Conservation (phyloP, 2,888 invertebrate genomes). For the Erpobdella octoculata region DNA sequence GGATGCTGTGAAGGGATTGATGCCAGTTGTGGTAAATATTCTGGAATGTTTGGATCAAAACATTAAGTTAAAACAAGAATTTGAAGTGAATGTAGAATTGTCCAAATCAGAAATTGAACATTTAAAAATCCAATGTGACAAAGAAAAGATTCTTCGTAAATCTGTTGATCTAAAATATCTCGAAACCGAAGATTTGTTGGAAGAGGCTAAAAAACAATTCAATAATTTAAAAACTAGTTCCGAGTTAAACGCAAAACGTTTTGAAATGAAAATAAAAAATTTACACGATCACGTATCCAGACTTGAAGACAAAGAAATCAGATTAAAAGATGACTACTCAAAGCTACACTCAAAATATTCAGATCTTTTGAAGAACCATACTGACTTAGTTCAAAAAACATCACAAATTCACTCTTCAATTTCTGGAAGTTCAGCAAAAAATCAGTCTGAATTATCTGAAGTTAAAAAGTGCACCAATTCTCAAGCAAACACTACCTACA, state of each 20-base stretch:
- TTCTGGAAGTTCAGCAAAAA: neutral
- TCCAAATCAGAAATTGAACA: constrained; percentile 16
- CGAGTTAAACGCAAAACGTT: neutral
- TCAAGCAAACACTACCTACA: neutral
- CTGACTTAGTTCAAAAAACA: constrained; percentile 9
- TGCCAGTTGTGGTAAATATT: constrained; percentile 18
- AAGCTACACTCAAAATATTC: constrained; percentile 14
- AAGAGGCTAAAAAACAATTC: constrained; percentile 16
- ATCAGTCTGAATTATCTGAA: neutral
- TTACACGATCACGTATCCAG: constrained; percentile 4
- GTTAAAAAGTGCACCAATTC: neutral
- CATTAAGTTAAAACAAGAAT: neutral
- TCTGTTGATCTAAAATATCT: constrained; percentile 12
- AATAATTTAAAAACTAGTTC: constrained; percentile 18
- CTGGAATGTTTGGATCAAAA: constrained; percentile 16
- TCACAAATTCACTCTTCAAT: neutral
- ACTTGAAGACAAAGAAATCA: constrained; percentile 10
- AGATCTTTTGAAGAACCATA: constrained; percentile 6
- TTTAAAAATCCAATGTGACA: constrained; percentile 18
- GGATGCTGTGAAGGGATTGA: constrained; percentile 10
- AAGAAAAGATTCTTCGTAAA: constrained; percentile 5
- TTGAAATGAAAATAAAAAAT: constrained; percentile 19
- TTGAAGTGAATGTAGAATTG: constrained; percentile 8
- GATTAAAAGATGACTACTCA: constrained; percentile 4
- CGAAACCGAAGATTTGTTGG: constrained; percentile 20